Evolutionary conservation across 2,888 invertebrate species (phyloP).

Genomic region (Leucozona laternaria): DNA sequence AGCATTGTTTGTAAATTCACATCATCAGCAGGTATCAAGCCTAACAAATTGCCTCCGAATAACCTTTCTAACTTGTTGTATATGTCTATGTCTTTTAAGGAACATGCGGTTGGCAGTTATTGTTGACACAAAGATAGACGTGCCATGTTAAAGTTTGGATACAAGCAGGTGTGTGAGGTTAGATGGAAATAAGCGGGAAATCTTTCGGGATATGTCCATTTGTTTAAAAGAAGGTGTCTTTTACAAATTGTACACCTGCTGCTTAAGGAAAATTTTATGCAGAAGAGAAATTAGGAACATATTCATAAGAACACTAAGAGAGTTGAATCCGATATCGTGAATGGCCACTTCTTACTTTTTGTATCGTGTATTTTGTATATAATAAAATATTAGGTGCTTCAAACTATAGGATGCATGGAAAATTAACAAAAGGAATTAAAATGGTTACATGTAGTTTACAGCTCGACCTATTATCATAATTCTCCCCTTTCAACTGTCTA

Average conservation of each 20-base stretch:
- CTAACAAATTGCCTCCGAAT: conserved; percentile 5
- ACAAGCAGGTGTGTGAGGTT: neutral
- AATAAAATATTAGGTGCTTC: too few relatives aligned
- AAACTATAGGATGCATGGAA: too few relatives aligned
- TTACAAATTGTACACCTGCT: neutral
- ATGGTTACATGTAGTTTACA: too few relatives aligned
- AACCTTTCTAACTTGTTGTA: conserved; percentile 12
- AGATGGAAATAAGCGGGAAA: neutral
- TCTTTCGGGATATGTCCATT: neutral
- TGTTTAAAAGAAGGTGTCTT: neutral
- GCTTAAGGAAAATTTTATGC: neutral
- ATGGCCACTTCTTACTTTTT: too few relatives aligned
- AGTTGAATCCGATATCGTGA: too few relatives aligned
- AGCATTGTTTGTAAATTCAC: conserved; percentile 6
- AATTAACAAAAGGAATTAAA: too few relatives aligned
- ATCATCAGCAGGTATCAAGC: neutral
- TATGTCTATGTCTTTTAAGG: neutral
- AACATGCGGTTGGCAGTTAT: neutral
- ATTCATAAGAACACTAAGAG: too few relatives aligned
- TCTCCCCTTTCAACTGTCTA: too few relatives aligned
- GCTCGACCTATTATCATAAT: too few relatives aligned
- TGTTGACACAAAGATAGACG: neutral
- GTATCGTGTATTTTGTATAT: too few relatives aligned
- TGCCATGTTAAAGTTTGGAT: neutral
- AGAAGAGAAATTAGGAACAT: neutral